Evolutionary conservation across 2,888 invertebrate genomes (phyloP), one percentile per base, ranked within the genome.

Genomic region (Drosophila kambysellisi): DNA sequence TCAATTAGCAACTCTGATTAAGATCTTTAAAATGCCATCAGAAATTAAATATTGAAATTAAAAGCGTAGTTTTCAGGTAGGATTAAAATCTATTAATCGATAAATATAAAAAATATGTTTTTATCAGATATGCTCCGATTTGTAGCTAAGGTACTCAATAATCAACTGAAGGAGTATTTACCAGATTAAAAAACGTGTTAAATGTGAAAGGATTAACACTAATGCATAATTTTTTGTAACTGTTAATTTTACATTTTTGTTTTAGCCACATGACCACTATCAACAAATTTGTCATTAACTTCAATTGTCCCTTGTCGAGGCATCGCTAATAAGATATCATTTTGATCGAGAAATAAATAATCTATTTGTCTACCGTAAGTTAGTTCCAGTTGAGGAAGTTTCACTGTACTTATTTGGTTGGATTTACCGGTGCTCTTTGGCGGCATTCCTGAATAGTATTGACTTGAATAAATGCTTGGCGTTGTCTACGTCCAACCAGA

Each of bases 391-490:
- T 33, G 32, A 12, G 12, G 2, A 33, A 4, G 7, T 2, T 20
- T 4, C 12, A 52, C n/a, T 33, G 30, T 52, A 52, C 2, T 25
- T 11, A 4, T n/a, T 15, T 15, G 41, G 17, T 39, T 29, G 32
- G n/a, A 15, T 11, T 33, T 50, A 93, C 12, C 51, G 72, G 64
- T 76, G 30, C 70, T 69, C 57, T 72, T 94, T 79, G 95, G 94
- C 37, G 94, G 94, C 7, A 93, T 25, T 25, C 25, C 25, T 25
- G 11, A 43, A 20, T n/a, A 20, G 1, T 12, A 7, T 46, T 20
- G 46, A 4, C 46, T 46, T 20, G 11, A 48, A 52, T n/a, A 58
- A 62, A 29, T 9, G 17, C 32, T 7, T 29, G 2, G 25, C 69
- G 93, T 37, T 82, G 93, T n/a, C 91, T 93, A 25, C 94, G 94